phyloP scores from a whole-genome alignment of 2,797 vertebrate species.

The Carapus acus region DNA sequence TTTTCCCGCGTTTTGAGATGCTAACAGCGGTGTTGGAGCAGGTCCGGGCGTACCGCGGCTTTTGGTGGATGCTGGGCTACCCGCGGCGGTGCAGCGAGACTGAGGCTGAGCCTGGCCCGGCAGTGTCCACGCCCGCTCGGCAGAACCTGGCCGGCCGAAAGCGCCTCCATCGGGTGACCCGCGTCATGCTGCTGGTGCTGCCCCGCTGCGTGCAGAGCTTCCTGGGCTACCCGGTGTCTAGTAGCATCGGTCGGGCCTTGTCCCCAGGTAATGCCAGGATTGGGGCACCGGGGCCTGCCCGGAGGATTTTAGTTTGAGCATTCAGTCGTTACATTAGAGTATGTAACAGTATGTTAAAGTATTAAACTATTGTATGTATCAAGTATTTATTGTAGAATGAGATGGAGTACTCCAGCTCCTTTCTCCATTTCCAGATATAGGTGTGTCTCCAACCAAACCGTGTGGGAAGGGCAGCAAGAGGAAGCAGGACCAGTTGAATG shows the following conservation, averaged over 20 bases:
- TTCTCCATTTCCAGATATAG: constrained; percentile 62
- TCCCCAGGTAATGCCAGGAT: constrained; percentile 78
- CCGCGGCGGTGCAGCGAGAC: constrained; percentile 26
- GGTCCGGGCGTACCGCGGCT: constrained; percentile 56
- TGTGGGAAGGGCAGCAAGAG: constrained; percentile 76
- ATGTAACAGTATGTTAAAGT: too few relatives aligned
- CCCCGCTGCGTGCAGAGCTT: constrained; percentile 67
- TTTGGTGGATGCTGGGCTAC: constrained; percentile 66
- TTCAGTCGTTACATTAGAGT: too few relatives aligned
- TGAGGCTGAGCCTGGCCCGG: background rate
- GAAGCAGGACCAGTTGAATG: constrained; percentile 75
- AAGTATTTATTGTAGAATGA: too few relatives aligned
- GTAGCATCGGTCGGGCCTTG: constrained; percentile 59
- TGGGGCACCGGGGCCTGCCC: too few relatives aligned
- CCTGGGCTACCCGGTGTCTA: constrained; percentile 67
- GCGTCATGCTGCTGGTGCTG: constrained; percentile 66
- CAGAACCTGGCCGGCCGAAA: constrained; percentile 66
- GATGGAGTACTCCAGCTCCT: too few relatives aligned
- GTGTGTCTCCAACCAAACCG: constrained; percentile 65
- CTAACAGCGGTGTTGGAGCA: constrained; percentile 9
- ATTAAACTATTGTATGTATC: too few relatives aligned
- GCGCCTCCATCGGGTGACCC: constrained; percentile 47
- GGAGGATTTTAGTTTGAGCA: too few relatives aligned
- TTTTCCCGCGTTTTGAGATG: too few relatives aligned
- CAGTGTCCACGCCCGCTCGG: constrained; percentile 22